Base-by-base conservation (phyloP, 2,797 vertebrate species). In the Xenopus petersii region DNA sequence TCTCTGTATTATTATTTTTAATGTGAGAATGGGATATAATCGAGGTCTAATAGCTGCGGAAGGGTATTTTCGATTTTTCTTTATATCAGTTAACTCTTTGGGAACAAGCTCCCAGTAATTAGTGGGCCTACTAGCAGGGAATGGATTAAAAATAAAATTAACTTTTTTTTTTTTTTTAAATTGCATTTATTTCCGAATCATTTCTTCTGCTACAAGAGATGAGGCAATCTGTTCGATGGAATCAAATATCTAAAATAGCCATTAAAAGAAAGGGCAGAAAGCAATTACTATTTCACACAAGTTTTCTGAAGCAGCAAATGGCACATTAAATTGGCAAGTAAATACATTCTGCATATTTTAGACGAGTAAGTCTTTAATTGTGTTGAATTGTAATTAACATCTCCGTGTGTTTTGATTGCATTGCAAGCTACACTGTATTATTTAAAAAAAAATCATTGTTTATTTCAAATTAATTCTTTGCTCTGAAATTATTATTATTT, bases 251-350 rank as follows among this genome's bases (percentile, higher is more conserved):
- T 82, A 80, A 87, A 86, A 81, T 83, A 82, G 82, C 87, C 59
- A 0, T 80, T 17, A 42, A 42, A n/a, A 56, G 85, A 86, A 86
- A 65, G 21, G 88, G 49, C 11, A 51, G 3, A 88, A 89, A 83
- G 86, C 87, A 88, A 90, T 91, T 88, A 91, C 83, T 88, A 87
- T 89, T 87, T 87, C 87, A 89, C 90, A 88, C 90, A 82, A 88
- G 91, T 88, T 56, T 56, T 16, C 1, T 56, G 55, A 56, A 56
- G 88, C 87, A 86, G 86, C 89, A 88, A 90, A 56, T 42, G 55
- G 16, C 55, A 17, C 55, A 56, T 56, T 56, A 16, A 56, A 16
- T 16, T 56, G 55, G 88, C 86, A 84, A 90, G 84, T 87, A 89
- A 92, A 91, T 89, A 88, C 75, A 85, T 89, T 88, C 87, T 87